Evolutionary conservation across 2,113 vertebrate genomes (phyloP).

Genomic region (Athene cunicularia): DNA sequence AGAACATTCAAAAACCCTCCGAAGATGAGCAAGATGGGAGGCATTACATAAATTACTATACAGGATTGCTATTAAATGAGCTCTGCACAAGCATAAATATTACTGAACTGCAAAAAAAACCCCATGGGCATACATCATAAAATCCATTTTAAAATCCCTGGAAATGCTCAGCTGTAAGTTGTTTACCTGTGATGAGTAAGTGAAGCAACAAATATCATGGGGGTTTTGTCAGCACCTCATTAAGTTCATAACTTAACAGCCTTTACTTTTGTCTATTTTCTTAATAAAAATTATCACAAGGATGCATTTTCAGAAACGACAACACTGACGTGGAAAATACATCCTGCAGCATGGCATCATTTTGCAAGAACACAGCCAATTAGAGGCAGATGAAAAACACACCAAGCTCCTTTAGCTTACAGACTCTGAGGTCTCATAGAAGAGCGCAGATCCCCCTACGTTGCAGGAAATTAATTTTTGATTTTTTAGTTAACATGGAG

Average conservation of each 20-base stretch:
- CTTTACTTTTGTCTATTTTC: not conserved
- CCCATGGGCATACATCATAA: not conserved
- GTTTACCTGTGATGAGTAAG: not conserved
- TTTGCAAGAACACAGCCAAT: not conserved
- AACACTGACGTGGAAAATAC: not conserved
- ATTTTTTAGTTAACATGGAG: not conserved
- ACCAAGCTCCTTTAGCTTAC: not conserved
- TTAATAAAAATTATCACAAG: not conserved
- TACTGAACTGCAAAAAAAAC: not conserved
- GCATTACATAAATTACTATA: not conserved
- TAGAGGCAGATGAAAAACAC: not conserved
- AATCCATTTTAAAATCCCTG: not conserved
- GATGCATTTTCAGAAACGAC: not conserved
- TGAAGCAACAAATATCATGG: not conserved
- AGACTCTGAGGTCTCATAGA: accelerated
- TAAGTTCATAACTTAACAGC: not conserved
- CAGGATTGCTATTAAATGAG: not conserved
- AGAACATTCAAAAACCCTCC: accelerated
- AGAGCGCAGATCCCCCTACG: accelerated
- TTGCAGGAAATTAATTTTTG: not conserved
- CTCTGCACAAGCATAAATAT: not conserved
- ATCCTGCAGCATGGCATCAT: accelerated
- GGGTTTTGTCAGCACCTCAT: not conserved
- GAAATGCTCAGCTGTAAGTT: not conserved
- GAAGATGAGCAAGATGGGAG: not conserved